Conservation (phyloP, 1,140 invertebrate genomes). For the Neotoxoptera formosana region DNA sequence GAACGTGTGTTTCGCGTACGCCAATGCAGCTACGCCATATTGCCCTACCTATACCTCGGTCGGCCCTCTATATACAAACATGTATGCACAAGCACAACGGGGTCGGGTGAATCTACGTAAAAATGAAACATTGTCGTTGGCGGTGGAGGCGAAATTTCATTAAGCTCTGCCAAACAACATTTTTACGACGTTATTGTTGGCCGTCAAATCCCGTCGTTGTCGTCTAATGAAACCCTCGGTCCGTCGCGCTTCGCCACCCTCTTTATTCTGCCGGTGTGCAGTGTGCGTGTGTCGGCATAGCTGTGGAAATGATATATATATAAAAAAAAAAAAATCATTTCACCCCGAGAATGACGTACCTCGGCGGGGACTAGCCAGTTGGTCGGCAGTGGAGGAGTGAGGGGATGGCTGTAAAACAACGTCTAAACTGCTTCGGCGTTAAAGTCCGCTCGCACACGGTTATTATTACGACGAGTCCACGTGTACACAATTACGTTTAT, state of each 20-base stretch:
- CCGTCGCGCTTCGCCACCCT: not conserved
- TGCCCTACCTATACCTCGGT: not conserved
- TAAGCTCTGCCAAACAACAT: conserved; percentile 45
- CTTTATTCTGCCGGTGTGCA: not conserved
- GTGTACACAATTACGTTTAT: not conserved
- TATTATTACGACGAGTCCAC: conserved; percentile 13
- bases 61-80: not conserved
- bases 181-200: conserved; percentile 49
- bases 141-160: conserved; percentile 32
- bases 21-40: not conserved
- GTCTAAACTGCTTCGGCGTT: conserved; percentile 15
- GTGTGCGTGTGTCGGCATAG: not conserved
- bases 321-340: not conserved
- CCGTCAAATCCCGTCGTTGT: conserved; percentile 39
- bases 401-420: conserved; percentile 42
- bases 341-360: no score
- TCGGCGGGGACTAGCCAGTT: not conserved
- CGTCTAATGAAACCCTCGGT: conserved; percentile 43
- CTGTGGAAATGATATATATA: not conserved
- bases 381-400: not conserved
- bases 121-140: not conserved
- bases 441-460: not conserved
- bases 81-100: not conserved
- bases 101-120: not conserved
- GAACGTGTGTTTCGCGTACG: not conserved